Evolutionary conservation across 2,797 vertebrate species (phyloP).

Genomic region (Melanotaenia trifasciata): DNA sequence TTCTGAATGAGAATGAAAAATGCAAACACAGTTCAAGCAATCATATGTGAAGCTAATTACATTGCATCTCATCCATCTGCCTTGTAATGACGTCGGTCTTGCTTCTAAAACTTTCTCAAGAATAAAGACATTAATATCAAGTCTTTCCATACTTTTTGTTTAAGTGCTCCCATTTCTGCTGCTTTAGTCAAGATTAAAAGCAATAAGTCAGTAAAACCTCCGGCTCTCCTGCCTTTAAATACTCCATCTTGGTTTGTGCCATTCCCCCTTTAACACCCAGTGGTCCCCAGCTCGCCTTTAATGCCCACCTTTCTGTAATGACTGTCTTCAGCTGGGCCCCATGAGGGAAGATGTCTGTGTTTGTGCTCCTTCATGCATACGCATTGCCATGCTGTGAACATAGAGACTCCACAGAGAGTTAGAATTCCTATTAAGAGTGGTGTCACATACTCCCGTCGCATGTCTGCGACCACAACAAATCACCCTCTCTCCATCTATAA

Average conservation of each 20-base stretch:
- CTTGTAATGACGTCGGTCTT: conserved; percentile 49
- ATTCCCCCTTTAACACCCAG: conserved; percentile 35
- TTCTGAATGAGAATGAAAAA: conserved; percentile 53
- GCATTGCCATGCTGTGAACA: conserved; percentile 22
- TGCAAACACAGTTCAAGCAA: conserved; percentile 40
- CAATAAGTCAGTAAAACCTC: conserved; percentile 43
- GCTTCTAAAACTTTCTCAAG: conserved; percentile 63
- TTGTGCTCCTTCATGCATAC: conserved; percentile 43
- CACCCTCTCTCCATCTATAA: conserved; percentile 62
- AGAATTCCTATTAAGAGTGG: conserved; percentile 59
- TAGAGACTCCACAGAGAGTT: conserved; percentile 44
- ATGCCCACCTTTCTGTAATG: conserved; percentile 38
- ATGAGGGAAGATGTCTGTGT: conserved; percentile 26
- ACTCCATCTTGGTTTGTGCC: conserved; percentile 48
- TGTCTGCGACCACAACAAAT: conserved; percentile 59
- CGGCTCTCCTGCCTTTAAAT: conserved; percentile 21
- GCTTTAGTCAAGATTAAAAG: conserved; percentile 73
- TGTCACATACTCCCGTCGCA: conserved; percentile 52
- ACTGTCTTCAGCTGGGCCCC: conserved; percentile 32
- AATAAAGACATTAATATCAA: conserved; percentile 69
- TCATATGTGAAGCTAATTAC: conserved; percentile 61
- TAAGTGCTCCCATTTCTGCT: conserved; percentile 66
- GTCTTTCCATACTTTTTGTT: conserved; percentile 49
- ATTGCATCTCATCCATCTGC: conserved; percentile 52
- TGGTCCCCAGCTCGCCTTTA: conserved; percentile 41